Evolutionary conservation across 2,113 vertebrate species (phyloP).

Genomic region (Hipposideros armiger): DNA sequence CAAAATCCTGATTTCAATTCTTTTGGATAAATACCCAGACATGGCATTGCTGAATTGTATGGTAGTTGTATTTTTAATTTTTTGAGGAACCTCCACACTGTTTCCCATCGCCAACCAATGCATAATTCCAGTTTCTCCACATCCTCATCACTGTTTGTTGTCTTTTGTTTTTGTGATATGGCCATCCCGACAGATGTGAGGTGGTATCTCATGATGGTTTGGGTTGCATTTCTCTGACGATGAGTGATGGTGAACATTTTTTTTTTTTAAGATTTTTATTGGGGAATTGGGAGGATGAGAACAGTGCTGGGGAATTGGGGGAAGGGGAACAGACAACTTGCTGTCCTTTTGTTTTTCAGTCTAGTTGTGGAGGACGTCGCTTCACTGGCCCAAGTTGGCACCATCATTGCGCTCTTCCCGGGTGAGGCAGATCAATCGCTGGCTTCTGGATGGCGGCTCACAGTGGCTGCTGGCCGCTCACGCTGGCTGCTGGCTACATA

Average conservation of each 20-base stretch:
- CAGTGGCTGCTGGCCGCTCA: too few species aligned
- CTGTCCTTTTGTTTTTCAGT: too few species aligned
- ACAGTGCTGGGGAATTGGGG: too few species aligned
- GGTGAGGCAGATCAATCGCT: too few species aligned
- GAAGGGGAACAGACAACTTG: too few species aligned
- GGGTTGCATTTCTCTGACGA: not conserved
- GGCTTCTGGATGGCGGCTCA: too few species aligned
- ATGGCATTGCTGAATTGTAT: not conserved
- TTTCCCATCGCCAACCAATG: not conserved
- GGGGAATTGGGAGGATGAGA: too few species aligned
- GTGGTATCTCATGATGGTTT: not conserved
- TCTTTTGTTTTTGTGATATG: not conserved
- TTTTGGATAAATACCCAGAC: not conserved
- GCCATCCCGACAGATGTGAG: not conserved
- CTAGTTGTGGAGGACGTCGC: too few species aligned
- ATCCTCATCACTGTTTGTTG: not conserved
- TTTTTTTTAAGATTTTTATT: not conserved
- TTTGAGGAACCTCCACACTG: not conserved
- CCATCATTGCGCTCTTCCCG: too few species aligned
- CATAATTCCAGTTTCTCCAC: not conserved
- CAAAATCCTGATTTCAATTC: not conserved
- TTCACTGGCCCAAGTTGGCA: too few species aligned
- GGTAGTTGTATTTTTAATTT: conserved; percentile 5
- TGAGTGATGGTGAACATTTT: not conserved
- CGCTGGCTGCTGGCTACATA: too few species aligned